phyloP scores from a whole-genome alignment of 2,888 invertebrate species.

The Barypeithes pellucidus region DNA sequence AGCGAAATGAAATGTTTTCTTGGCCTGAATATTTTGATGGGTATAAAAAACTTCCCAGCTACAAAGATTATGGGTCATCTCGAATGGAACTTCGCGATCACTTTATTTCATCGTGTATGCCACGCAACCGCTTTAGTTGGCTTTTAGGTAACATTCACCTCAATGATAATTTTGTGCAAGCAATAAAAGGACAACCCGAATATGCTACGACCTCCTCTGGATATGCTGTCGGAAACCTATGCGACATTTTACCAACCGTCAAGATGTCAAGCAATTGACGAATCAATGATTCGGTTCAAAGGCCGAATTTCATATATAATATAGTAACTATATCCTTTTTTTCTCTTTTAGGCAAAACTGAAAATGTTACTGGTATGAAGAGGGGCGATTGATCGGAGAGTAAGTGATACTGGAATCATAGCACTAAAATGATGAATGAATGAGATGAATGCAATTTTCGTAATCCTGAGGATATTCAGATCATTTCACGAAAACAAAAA shows the following conservation, averaged over 20 bases:
- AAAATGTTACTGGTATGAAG: neutral
- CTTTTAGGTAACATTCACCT: constrained; percentile 14
- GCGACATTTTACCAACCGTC: constrained; percentile 46
- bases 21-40: constrained; percentile 12
- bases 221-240: constrained; percentile 2
- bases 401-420: neutral
- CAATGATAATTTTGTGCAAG: constrained; percentile 7
- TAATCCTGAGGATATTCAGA: neutral
- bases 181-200: constrained; percentile 22
- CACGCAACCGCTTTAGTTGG: constrained; percentile 18
- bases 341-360: constrained; percentile 25
- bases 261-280: constrained; percentile 53
- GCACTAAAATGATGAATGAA: constrained; percentile 18
- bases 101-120: constrained; percentile 3
- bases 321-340: neutral
- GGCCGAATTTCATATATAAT: constrained; percentile 33
- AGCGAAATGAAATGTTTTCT: constrained; percentile 20
- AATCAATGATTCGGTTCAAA: constrained; percentile 58
- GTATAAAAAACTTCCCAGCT: constrained; percentile 17
- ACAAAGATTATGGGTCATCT: constrained; percentile 26
- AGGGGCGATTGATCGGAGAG: constrained; percentile 1
- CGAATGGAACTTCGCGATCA: constrained; percentile 15
- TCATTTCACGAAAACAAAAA: constrained; percentile 39
- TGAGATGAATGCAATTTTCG: constrained; percentile 15
- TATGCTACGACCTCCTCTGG: neutral